phyloP scores from a whole-genome alignment of 1,140 invertebrate species.

The Diorhabda elongata region DNA sequence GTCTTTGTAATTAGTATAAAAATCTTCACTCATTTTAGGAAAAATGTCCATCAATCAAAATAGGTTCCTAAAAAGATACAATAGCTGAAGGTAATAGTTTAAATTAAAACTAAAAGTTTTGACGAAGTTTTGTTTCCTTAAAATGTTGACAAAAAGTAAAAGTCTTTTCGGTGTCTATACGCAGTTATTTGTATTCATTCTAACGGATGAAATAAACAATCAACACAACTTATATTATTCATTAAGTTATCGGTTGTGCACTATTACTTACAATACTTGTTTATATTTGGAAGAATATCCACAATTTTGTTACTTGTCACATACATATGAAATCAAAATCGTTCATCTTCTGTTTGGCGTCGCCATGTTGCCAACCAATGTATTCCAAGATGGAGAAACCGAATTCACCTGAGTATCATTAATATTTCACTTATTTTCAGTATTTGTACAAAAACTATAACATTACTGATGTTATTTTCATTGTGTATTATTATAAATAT shows the following conservation, averaged over 20 bases:
- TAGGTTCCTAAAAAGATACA: neutral
- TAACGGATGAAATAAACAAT: too few species aligned
- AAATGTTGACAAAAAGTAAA: too few species aligned
- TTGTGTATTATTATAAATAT: too few species aligned
- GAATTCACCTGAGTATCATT: neutral
- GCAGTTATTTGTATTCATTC: too few species aligned
- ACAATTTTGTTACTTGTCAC: constrained; percentile 44
- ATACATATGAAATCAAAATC: constrained; percentile 42
- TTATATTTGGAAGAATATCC: constrained; percentile 5
- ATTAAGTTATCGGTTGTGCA: too few species aligned
- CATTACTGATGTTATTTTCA: too few species aligned
- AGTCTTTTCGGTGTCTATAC: too few species aligned
- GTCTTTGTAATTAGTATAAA: constrained; percentile 59
- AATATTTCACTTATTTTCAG: too few species aligned
- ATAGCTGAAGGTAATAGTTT: too few species aligned
- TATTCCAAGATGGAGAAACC: constrained; percentile 15
- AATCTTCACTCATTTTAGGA: constrained; percentile 60
- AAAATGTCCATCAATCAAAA: neutral
- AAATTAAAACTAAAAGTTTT: neutral
- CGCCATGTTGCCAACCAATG: constrained; percentile 39
- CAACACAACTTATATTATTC: too few species aligned
- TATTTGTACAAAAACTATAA: too few species aligned
- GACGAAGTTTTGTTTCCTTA: neutral
- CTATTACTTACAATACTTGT: constrained; percentile 21
- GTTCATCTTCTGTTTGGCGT: constrained; percentile 42